phyloP scores from a whole-genome alignment of 2,113 vertebrate species.

The Mohoua ochrocephala region DNA sequence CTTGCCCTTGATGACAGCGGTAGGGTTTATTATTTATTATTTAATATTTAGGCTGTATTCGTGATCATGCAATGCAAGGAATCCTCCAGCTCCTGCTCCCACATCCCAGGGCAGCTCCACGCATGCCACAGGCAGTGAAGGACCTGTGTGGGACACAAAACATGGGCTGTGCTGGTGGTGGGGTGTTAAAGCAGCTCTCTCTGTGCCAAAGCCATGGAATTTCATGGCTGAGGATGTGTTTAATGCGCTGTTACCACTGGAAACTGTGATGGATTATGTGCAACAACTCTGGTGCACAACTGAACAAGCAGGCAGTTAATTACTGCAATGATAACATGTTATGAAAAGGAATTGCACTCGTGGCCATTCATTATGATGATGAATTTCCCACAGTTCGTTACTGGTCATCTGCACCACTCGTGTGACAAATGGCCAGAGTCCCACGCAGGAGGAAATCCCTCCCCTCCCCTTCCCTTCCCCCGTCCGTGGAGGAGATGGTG shows the following conservation, averaged over 20 bases:
- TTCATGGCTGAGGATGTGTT: neutral
- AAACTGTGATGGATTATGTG: neutral
- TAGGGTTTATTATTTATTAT: neutral
- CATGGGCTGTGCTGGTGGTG: neutral
- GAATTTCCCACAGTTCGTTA: neutral
- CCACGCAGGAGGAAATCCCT: neutral
- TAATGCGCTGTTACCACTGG: neutral
- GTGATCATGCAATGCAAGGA: neutral
- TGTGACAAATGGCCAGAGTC: neutral
- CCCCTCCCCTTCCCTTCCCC: neutral
- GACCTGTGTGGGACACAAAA: neutral
- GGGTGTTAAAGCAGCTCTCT: neutral
- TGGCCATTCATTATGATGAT: neutral
- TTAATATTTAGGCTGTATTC: neutral
- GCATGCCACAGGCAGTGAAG: rapidly evolving
- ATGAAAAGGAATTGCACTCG: neutral
- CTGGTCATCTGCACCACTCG: neutral
- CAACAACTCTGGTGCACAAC: neutral
- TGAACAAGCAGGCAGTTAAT: neutral
- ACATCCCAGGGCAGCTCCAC: neutral
- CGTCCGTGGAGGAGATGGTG: rapidly evolving
- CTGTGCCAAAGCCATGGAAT: neutral
- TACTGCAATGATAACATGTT: neutral
- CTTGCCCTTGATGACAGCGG: neutral
- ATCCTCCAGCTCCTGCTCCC: neutral